Conservation (phyloP, 2,888 invertebrate species). For the Megamerina dolium region DNA sequence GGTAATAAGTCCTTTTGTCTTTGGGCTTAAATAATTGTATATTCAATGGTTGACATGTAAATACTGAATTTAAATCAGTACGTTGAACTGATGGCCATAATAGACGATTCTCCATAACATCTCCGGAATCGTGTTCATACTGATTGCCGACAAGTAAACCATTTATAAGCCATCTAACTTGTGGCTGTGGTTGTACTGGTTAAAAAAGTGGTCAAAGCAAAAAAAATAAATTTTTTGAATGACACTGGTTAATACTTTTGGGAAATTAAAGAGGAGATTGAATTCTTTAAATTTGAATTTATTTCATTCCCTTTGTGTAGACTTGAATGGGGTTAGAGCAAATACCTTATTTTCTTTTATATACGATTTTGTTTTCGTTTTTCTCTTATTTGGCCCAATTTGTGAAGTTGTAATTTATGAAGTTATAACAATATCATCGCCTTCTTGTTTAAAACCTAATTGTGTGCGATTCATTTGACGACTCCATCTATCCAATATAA, state of each 20-base stretch:
- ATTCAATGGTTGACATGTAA: slow-evolving; percentile 83
- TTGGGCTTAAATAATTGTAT: slow-evolving; percentile 75
- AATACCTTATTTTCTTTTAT: no score
- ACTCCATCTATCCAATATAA: slow-evolving; percentile 79
- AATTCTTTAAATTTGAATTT: slow-evolving; percentile 12
- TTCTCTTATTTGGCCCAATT: no score
- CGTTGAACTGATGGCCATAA: slow-evolving; percentile 69
- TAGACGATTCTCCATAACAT: slow-evolving; percentile 78
- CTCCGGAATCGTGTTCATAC: slow-evolving; percentile 76
- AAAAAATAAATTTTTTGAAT: slow-evolving; percentile 2
- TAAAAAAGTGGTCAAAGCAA: neutral
- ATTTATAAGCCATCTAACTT: slow-evolving; percentile 77
- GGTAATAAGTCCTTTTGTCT: no score
- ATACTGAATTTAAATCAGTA: slow-evolving; percentile 75
- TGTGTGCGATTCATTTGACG: slow-evolving; percentile 72
- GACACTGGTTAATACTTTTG: slow-evolving; percentile 38
- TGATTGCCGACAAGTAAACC: slow-evolving; percentile 74
- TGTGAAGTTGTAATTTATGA: no score
- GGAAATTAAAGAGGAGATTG: slow-evolving; percentile 35
- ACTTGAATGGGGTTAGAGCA: neutral
- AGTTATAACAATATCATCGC: slow-evolving; percentile 76
- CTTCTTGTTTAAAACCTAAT: slow-evolving; percentile 79
- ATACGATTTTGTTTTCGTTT: neutral
- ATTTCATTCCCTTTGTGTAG: no score
- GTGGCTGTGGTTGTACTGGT: slow-evolving; percentile 72